Evolutionary conservation across 2,888 invertebrate genomes (phyloP), one percentile per base, ranked within the genome.

Genomic region (Timema podura): DNA sequence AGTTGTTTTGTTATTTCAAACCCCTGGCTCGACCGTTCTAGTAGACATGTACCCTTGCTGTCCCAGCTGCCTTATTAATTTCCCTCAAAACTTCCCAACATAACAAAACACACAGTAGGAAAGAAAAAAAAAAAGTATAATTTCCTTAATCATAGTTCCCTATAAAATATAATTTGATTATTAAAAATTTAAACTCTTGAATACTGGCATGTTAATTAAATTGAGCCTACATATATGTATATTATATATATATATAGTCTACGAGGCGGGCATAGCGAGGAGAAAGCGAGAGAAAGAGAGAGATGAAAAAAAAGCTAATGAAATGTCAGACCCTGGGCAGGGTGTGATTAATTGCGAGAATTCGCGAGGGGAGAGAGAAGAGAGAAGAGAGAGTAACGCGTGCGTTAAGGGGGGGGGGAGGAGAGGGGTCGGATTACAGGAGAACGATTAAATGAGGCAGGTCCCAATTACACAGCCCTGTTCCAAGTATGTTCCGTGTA

Each of bases 101-200:
- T 46, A 65, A 46, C 70, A 48, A 70, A 70, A 72, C 67, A 65
- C 64, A 46, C 10, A 66, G 70, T 66, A 48, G 59, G 30, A 67
- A 67, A 65, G 67, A 68, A 70, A 75, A 71, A 68, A 69, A 70
- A 72, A 74, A 76, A 76, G 75, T 71, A 75, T 75, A 76, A 75
- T 75, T 74, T 76, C 75, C 75, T 76, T 76, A 76, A 76, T 76
- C 75, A 76, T 75, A 74, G 74, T 71, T 72, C 73, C 57, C 73
- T 73, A 74, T 71, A 76, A 75, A 75, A 75, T 75, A 75, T 75
- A 80, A 81, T 81, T 81, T 80, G 80, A 81, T 80, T 81, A 81
- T 81, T 80, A 81, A 81, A 81, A 80, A 81, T 80, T 80, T 80
- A 80, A 80, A 80, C 79, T 79, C 79, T 79, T 78, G 79, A 80